These are phyloP conservation scores for Mallotus villosus DNA, from an alignment of 2,797 vertebrate species.

Conservation along the genomic window DNA sequence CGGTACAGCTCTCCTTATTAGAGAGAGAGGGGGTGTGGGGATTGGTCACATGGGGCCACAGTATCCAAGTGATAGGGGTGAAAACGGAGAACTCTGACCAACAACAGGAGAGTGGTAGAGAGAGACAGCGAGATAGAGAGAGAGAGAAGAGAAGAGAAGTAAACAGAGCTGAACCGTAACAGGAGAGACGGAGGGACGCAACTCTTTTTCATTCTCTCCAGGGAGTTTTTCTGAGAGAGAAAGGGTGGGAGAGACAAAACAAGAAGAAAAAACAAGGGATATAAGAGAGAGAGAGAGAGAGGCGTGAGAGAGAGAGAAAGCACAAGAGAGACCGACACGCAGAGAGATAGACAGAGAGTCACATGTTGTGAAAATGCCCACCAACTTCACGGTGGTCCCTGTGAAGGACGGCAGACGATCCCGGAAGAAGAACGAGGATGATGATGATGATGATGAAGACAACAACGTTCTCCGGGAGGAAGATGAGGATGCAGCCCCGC, in stretches of 20 bases:
- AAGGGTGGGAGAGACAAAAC: slow-evolving; percentile 8
- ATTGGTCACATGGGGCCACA: slow-evolving; percentile 69
- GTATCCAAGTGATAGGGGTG: slow-evolving; percentile 62
- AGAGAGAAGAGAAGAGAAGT: background rate
- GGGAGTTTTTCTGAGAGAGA: too few relatives aligned
- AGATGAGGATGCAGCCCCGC: slow-evolving; percentile 51
- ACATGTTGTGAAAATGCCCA: slow-evolving; percentile 85
- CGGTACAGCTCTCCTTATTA: slow-evolving; percentile 73
- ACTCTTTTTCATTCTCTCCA: background rate
- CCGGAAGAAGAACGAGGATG: slow-evolving; percentile 34
- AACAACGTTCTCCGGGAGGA: slow-evolving; percentile 67
- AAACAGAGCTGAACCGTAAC: background rate
- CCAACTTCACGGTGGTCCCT: slow-evolving; percentile 90
- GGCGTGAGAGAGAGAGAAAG: slow-evolving; percentile 22
- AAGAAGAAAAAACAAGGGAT: background rate
- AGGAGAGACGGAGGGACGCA: slow-evolving; percentile 23
- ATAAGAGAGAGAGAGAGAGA: slow-evolving; percentile 26
- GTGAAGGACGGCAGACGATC: slow-evolving; percentile 76
- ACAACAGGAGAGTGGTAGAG: slow-evolving; percentile 33
- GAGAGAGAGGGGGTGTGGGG: slow-evolving; percentile 50
- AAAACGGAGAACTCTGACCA: slow-evolving; percentile 58
- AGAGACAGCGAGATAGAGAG: too few relatives aligned
- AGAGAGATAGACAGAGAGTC: slow-evolving; percentile 27
- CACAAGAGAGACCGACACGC: slow-evolving; percentile 36
- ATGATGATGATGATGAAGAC: slow-evolving; percentile 56